Conservation (phyloP, 1,140 invertebrate species). For the Lepidostoma basale region DNA sequence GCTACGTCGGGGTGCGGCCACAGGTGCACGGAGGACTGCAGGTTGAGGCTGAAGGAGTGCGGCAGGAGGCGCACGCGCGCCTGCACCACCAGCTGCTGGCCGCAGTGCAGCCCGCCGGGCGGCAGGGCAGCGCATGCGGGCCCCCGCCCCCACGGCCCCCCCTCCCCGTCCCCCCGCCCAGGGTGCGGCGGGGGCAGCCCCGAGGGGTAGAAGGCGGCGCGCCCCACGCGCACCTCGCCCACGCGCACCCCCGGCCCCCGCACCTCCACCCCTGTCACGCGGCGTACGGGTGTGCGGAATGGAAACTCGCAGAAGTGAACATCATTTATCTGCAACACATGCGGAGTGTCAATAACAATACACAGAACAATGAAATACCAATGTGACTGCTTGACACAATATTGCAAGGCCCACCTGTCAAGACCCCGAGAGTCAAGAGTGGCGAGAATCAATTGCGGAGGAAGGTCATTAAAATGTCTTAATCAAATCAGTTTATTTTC, state of each 20-base stretch:
- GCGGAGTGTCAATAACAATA: not conserved
- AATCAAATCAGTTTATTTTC: too few relatives aligned
- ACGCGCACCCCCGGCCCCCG: conserved; percentile 31
- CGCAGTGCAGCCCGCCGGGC: conserved; percentile 54
- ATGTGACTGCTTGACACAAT: too few relatives aligned
- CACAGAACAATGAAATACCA: too few relatives aligned
- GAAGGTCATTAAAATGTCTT: too few relatives aligned
- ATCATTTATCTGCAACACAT: conserved; percentile 31
- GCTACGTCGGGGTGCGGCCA: conserved; percentile 69
- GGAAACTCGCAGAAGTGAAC: conserved; percentile 37
- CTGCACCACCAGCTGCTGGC: conserved; percentile 62
- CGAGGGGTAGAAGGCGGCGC: conserved; percentile 35
- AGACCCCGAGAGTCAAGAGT: too few relatives aligned
- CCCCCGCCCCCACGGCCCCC: conserved; percentile 45
- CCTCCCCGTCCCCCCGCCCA: not conserved
- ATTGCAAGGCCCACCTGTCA: too few relatives aligned
- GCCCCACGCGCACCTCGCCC: conserved; percentile 19
- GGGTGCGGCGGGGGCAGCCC: conserved; percentile 9
- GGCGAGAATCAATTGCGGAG: too few relatives aligned
- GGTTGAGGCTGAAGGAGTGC: conserved; percentile 71
- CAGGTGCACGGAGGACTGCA: conserved; percentile 66
- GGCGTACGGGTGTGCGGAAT: conserved; percentile 31
- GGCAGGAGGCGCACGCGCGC: conserved; percentile 68
- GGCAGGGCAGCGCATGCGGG: conserved; percentile 53
- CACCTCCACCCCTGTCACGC: conserved; percentile 33